Percentiles rank a stretch among this genome's conserved stretches.
Evolutionary conservation across 2,888 invertebrate species (phyloP).

Genomic region (Dryocosmus kuriphilus): DNA sequence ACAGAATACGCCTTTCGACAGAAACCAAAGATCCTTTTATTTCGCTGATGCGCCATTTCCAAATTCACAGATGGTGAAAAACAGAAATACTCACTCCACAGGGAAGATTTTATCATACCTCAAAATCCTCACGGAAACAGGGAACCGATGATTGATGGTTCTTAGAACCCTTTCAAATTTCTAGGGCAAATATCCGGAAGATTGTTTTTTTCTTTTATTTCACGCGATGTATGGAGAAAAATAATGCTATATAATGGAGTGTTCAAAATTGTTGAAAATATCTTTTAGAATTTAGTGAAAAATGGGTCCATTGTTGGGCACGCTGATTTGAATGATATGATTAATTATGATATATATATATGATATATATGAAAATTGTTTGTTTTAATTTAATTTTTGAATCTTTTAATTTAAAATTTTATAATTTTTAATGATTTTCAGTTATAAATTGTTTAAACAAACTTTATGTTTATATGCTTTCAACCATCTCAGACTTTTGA

Average conservation of each 20-base stretch:
- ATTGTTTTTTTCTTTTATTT: conserved; percentile 25
- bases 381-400: background rate
- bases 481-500: too few species aligned
- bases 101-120: conserved; percentile 32
- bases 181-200: background rate
- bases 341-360: too few species aligned
- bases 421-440: too few species aligned
- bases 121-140: background rate
- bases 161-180: conserved; percentile 17
- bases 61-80: conserved; percentile 23
- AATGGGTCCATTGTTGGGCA: background rate
- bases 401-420: too few species aligned
- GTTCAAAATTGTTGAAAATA: conserved; percentile 1
- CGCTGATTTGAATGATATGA: background rate
- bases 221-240: conserved; percentile 1
- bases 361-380: too few species aligned
- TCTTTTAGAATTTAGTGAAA: background rate
- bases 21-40: conserved; percentile 3
- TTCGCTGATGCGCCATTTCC: conserved; percentile 19
- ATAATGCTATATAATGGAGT: background rate
- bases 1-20: conserved; percentile 12
- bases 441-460: too few species aligned
- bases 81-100: background rate
- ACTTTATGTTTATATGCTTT: too few species aligned
- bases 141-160: conserved; percentile 25